Conservation (phyloP, 2,797 vertebrate species). For the Hemitrygon akajei region DNA sequence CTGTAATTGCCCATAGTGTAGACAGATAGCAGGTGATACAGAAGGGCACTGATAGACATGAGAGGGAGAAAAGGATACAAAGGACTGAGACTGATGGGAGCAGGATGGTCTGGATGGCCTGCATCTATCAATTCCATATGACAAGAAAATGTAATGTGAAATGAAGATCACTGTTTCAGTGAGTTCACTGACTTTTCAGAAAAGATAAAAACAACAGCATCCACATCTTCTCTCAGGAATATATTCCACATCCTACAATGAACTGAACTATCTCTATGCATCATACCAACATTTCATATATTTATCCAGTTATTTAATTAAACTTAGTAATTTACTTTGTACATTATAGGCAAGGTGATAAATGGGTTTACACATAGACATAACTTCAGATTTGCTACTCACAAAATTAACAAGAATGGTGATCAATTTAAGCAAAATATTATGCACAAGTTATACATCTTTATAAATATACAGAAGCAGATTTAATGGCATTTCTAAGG, state of each 20-base stretch:
- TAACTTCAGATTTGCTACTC: not conserved
- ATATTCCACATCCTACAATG: not conserved
- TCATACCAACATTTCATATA: not conserved
- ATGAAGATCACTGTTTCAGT: not conserved
- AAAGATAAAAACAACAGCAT: not conserved
- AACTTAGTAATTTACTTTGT: not conserved
- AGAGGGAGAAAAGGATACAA: too few species aligned
- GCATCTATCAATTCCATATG: too few species aligned
- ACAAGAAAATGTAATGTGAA: too few species aligned
- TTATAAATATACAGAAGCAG: not conserved
- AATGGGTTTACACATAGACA: not conserved
- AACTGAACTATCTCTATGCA: not conserved
- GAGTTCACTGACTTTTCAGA: not conserved
- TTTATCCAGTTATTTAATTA: not conserved
- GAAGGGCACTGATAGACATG: too few species aligned
- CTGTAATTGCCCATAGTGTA: too few species aligned
- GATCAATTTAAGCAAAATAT: not conserved
- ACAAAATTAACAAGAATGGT: not conserved
- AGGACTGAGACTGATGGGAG: too few species aligned
- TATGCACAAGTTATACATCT: not conserved
- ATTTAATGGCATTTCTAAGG: not conserved
- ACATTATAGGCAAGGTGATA: not conserved
- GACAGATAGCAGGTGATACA: too few species aligned
- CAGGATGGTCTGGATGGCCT: too few species aligned
- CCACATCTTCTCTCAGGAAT: not conserved